phyloP scores from a whole-genome alignment of 1,140 invertebrate species.

The Anastrepha ludens region DNA sequence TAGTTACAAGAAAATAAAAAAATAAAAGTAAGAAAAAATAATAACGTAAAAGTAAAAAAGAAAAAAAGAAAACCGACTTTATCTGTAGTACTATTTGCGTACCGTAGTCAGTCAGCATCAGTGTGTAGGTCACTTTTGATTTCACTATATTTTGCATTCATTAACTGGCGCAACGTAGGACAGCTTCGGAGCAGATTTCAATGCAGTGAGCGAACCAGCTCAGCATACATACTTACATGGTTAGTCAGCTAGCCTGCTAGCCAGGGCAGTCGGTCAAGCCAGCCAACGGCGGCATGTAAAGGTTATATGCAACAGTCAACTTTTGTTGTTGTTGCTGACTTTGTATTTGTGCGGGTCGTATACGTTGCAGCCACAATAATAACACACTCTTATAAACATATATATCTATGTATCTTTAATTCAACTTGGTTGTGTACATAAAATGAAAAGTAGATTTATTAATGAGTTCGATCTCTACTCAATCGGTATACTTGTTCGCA shows the following conservation, averaged over 20 bases:
- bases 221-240: neutral
- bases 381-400: neutral
- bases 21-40: neutral
- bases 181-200: neutral
- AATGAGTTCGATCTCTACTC: constrained; percentile 13
- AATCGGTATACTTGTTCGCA: neutral
- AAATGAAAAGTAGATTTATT: constrained; percentile 47
- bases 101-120: neutral
- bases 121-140: constrained; percentile 37
- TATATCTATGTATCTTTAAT: constrained; percentile 1
- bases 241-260: constrained; percentile 20
- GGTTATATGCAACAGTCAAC: neutral
- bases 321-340: neutral
- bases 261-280: constrained; percentile 12
- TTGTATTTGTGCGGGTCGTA: neutral
- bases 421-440: neutral
- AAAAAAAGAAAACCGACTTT: neutral
- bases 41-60: neutral
- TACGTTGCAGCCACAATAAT: constrained; percentile 17
- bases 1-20: neutral
- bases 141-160: neutral
- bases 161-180: neutral
- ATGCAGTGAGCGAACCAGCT: neutral
- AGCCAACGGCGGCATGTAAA: neutral
- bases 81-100: neutral